Evolutionary conservation across 2,113 vertebrate genomes (phyloP).

Genomic region (Perca schrenkii): DNA sequence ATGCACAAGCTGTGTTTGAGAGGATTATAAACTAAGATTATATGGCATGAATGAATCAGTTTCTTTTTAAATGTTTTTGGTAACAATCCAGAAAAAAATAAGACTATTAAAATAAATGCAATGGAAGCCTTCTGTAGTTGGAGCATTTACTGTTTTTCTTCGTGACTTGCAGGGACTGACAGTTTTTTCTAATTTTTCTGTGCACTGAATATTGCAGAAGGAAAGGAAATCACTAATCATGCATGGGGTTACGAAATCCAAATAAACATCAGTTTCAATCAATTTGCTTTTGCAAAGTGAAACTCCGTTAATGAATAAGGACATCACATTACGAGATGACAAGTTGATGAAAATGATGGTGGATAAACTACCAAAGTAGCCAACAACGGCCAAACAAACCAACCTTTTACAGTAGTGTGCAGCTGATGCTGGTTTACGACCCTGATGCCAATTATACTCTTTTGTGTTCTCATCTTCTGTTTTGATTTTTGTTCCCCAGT

Average conservation of each 20-base stretch:
- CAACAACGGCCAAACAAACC: no score
- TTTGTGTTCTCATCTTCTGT: background rate
- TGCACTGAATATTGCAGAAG: background rate
- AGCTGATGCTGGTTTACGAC: background rate
- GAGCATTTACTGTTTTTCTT: background rate
- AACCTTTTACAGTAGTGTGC: no score
- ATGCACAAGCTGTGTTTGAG: background rate
- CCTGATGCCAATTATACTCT: background rate
- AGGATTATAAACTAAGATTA: background rate
- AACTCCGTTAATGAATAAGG: background rate
- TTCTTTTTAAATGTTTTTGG: background rate
- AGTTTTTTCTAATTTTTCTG: background rate
- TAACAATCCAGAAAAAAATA: no score
- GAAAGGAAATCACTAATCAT: background rate
- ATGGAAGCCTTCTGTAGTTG: background rate
- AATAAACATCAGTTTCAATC: background rate
- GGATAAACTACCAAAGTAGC: no score
- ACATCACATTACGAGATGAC: background rate
- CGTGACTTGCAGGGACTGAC: no score
- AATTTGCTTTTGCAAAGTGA: background rate
- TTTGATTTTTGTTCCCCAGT: slow-evolving; percentile 83
- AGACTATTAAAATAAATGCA: background rate
- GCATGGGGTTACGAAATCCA: background rate
- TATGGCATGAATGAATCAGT: background rate
- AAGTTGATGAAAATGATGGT: background rate